A percentile compares a stretch with the other conserved stretches of the same genome.
These are phyloP conservation scores for Odocoileus virginianus DNA, from an alignment of 2,113 vertebrate species.

Conservation along the genomic window DNA sequence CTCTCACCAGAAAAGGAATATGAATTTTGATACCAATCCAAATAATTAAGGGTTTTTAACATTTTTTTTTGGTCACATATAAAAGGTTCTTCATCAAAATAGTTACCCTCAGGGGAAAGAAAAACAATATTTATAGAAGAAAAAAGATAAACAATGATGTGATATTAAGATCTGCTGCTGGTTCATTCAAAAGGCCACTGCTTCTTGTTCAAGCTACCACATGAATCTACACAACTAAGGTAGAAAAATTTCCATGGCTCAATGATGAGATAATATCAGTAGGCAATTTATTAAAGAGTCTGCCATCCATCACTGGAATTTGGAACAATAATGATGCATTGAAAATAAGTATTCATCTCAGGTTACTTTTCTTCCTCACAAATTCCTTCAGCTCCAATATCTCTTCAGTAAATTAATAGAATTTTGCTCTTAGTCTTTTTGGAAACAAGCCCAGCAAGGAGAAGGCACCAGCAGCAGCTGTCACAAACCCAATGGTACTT, in stretches of 20 bases:
- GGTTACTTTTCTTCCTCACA: background rate
- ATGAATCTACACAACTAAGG: background rate
- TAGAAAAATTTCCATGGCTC: constrained; percentile 3
- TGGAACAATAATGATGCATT: constrained; percentile 26
- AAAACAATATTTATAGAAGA: constrained; percentile 52
- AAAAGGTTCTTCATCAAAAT: constrained; percentile 35
- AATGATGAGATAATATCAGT: constrained; percentile 45
- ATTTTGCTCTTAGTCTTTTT: constrained; percentile 82
- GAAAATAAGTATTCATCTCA: constrained; percentile 55
- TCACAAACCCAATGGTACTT: constrained; percentile 85
- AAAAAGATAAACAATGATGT: constrained; percentile 28
- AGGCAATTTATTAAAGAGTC: constrained; percentile 66
- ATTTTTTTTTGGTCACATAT: background rate
- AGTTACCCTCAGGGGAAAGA: background rate
- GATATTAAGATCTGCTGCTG: constrained; percentile 25
- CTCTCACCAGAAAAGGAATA: constrained; percentile 11
- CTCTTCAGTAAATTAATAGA: constrained; percentile 77
- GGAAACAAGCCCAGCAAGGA: constrained; percentile 88
- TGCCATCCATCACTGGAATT: constrained; percentile 22
- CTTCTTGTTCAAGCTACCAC: constrained; percentile 10
- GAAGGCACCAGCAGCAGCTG: constrained; percentile 85
- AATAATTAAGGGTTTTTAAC: background rate
- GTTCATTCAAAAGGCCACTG: background rate
- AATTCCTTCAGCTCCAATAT: constrained; percentile 4
- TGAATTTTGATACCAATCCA: constrained; percentile 17